These are phyloP conservation scores for Temnothorax longispinosus DNA, from an alignment of 1,140 invertebrate genomes.

Conservation along the genomic window DNA sequence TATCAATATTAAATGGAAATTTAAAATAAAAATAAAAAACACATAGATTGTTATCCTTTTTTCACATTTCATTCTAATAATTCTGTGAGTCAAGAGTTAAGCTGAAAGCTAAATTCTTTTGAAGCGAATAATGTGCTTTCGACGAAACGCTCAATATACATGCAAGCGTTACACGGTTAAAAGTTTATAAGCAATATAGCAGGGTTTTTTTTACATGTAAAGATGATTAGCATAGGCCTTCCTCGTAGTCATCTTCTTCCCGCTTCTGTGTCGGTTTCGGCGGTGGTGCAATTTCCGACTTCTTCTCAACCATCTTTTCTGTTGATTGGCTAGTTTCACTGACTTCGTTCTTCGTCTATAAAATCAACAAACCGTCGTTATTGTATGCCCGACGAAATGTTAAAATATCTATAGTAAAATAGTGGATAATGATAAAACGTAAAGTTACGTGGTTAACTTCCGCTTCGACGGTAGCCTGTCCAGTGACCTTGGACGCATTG, in stretches of 20 bases:
- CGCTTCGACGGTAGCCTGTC: conserved; percentile 80
- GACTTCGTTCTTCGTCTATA: conserved; percentile 5
- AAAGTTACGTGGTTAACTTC: conserved; percentile 81
- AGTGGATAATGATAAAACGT: conserved; percentile 9
- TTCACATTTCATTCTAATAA: not conserved
- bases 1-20: not conserved
- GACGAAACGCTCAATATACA: conserved; percentile 56
- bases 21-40: not conserved
- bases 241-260: conserved; percentile 79
- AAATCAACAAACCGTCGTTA: not conserved
- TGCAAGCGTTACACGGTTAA: conserved; percentile 39
- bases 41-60: not conserved
- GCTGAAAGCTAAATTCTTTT: conserved; percentile 6
- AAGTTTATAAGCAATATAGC: conserved; percentile 24
- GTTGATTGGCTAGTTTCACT: not conserved
- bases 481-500: conserved; percentile 83
- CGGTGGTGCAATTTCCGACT: not conserved
- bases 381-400: not conserved
- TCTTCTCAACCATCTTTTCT: not conserved
- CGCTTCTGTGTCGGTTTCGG: conserved; percentile 23
- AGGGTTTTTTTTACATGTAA: conserved; percentile 41
- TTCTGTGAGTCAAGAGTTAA: conserved; percentile 12
- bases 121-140: conserved; percentile 46
- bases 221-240: conserved; percentile 78
- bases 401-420: not conserved